These are phyloP conservation scores for Eumeta japonica DNA, from an alignment of 1,140 invertebrate genomes.

Conservation along the genomic window DNA sequence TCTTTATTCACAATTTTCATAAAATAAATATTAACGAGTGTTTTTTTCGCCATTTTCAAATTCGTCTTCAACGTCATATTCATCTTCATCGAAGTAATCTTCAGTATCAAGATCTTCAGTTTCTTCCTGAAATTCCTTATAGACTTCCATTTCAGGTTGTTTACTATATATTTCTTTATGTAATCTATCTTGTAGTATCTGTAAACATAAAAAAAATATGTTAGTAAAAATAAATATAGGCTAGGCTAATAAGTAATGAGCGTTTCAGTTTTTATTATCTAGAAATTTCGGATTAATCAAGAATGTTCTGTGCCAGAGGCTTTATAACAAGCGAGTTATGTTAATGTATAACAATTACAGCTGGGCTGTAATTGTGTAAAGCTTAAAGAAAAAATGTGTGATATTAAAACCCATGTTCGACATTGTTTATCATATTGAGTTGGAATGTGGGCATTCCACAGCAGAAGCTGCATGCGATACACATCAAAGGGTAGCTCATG, in stretches of 20 bases:
- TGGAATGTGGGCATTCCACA: no score
- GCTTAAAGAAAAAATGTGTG: no score
- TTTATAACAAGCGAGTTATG: background rate
- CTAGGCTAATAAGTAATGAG: background rate
- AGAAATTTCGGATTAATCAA: no score
- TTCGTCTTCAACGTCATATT: slow-evolving; percentile 22
- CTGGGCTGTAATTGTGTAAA: no score
- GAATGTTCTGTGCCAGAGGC: no score
- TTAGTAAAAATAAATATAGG: background rate
- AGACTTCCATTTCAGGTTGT: slow-evolving; percentile 7
- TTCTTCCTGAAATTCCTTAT: slow-evolving; percentile 4
- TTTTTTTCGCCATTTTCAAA: background rate
- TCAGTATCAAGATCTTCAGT: slow-evolving; percentile 12
- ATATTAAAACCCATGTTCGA: no score
- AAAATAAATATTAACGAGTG: no score
- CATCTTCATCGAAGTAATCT: slow-evolving; percentile 6
- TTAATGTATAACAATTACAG: background rate
- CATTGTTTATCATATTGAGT: no score
- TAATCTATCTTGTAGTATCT: slow-evolving; percentile 35
- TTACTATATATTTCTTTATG: slow-evolving; percentile 20
- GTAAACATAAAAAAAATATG: slow-evolving; percentile 11
- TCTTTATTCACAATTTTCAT: no score
- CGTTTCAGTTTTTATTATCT: no score
- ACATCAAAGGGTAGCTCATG: no score
- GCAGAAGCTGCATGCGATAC: no score